Evolutionary conservation across 2,797 vertebrate species (phyloP).

Genomic region (Echiichthys vipera): DNA sequence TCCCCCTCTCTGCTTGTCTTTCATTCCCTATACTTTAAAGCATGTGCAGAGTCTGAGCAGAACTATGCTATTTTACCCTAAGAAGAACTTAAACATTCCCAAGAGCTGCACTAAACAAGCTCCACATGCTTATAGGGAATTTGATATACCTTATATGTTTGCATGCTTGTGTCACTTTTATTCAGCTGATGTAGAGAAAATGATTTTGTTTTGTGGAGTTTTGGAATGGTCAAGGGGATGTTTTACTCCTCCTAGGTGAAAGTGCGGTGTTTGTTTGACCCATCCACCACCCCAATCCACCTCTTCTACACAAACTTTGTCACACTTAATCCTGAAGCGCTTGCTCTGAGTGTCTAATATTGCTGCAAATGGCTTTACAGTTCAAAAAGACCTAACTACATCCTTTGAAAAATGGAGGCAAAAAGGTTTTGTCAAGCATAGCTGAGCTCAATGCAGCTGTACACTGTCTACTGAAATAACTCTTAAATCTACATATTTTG

Average conservation of each 20-base stretch:
- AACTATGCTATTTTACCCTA: constrained; percentile 7
- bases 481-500: not conserved
- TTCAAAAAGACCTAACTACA: not conserved
- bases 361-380: too few species aligned
- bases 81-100: constrained; percentile 4
- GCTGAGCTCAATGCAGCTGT: too few species aligned
- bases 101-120: constrained; percentile 1
- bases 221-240: not conserved
- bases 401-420: not conserved
- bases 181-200: not conserved
- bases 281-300: too few species aligned
- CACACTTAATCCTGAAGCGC: too few species aligned
- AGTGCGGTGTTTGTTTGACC: too few species aligned
- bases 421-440: not conserved
- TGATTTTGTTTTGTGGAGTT: not conserved
- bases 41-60: constrained; percentile 5
- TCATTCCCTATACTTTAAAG: not conserved
- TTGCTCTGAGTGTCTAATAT: too few species aligned
- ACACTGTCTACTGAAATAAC: not conserved
- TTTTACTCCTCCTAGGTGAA: too few species aligned
- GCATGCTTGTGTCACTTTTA: not conserved
- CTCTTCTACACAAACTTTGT: too few species aligned
- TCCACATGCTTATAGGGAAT: too few species aligned
- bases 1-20: constrained; percentile 1
- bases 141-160: not conserved